These are phyloP conservation scores for Lipophrys pholis DNA, from an alignment of 2,113 vertebrate genomes.

Conservation along the genomic window DNA sequence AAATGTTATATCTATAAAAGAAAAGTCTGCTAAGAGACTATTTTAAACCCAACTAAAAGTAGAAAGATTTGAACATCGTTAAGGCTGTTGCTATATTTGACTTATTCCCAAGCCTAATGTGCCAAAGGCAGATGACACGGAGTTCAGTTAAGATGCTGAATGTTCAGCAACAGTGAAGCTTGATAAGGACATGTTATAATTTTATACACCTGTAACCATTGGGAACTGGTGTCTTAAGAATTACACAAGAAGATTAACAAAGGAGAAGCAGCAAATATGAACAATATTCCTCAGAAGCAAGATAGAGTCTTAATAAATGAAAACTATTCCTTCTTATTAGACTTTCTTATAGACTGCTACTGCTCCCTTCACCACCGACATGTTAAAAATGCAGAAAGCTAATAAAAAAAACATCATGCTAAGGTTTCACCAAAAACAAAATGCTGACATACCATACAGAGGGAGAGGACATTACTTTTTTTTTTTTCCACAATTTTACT, in stretches of 20 bases:
- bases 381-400: constrained; percentile 15
- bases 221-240: not conserved
- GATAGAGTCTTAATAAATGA: not conserved
- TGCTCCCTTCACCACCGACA: not conserved
- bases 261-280: not conserved
- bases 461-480: too few relatives aligned
- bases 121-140: not conserved
- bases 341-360: not conserved
- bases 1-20: not conserved
- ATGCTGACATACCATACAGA: too few relatives aligned
- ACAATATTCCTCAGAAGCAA: not conserved
- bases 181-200: too few relatives aligned
- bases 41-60: not conserved
- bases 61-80: not conserved
- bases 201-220: not conserved
- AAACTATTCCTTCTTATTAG: not conserved
- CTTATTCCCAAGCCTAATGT: not conserved
- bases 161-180: not conserved
- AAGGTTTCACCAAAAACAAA: too few relatives aligned
- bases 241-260: not conserved
- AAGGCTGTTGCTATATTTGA: not conserved
- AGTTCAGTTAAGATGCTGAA: not conserved
- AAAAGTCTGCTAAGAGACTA: not conserved
- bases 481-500: too few relatives aligned
- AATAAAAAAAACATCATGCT: constrained; percentile 6